Evolutionary conservation across 2,888 invertebrate species (phyloP).

Genomic region (Agonopterix arenella): DNA sequence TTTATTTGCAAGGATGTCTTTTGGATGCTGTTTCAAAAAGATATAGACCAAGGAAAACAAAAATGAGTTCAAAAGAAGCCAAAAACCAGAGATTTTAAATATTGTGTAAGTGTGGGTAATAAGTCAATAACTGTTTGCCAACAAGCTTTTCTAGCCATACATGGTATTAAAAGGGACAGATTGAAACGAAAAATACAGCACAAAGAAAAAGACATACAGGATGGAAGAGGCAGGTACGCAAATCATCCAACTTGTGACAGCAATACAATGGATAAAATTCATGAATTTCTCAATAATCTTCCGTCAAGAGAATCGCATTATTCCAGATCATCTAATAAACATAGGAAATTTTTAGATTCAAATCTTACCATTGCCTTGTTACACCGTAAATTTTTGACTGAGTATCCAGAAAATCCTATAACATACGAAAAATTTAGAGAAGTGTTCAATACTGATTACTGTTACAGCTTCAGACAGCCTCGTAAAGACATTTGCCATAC

Average conservation of each 20-base stretch:
- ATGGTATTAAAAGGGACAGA: conserved; percentile 4
- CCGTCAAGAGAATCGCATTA: conserved; percentile 3
- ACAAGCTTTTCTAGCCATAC: background rate
- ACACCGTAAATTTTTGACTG: background rate
- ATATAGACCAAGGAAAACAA: background rate
- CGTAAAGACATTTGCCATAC: conserved; percentile 1
- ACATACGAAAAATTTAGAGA: conserved; percentile 2
- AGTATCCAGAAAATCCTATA: background rate
- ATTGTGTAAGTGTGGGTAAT: background rate
- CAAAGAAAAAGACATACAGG: conserved; percentile 3
- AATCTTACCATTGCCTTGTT: background rate
- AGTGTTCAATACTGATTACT: background rate
- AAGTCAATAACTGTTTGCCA: background rate
- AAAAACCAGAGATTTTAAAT: background rate
- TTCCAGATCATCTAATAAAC: conserved; percentile 3
- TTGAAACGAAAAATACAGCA: conserved; percentile 1
- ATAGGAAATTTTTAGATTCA: background rate
- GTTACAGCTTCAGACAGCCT: background rate
- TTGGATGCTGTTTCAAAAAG: background rate
- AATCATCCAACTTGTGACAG: background rate
- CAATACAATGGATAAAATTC: background rate
- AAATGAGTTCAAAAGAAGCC: background rate
- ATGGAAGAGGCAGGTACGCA: background rate
- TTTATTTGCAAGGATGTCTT: background rate
- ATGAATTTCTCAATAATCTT: background rate